Conservation (phyloP, 2,888 invertebrate genomes). For the Ennomos fuscantarius region DNA sequence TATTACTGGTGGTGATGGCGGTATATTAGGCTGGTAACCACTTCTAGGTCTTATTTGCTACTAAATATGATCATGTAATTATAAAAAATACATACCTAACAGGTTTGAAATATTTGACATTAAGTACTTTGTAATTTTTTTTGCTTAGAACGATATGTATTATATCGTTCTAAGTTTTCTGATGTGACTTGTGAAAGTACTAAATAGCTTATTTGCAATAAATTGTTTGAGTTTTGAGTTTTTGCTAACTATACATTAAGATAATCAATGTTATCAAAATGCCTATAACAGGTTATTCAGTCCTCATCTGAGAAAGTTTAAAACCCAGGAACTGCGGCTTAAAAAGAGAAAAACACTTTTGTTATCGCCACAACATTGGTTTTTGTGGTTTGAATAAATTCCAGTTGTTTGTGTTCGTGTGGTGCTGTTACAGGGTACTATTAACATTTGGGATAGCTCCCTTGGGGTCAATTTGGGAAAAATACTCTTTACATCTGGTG, state of each 20-base stretch:
- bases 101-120: too few relatives aligned
- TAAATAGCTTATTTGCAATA: too few relatives aligned
- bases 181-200: too few relatives aligned
- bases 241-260: too few relatives aligned
- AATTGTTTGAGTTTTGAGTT: too few relatives aligned
- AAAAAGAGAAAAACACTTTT: conserved; percentile 32
- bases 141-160: too few relatives aligned
- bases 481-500: conserved; percentile 6
- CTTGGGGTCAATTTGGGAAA: conserved; percentile 12
- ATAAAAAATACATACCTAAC: too few relatives aligned
- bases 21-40: too few relatives aligned
- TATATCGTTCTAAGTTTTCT: not conserved
- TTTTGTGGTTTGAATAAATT: conserved; percentile 26
- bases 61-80: too few relatives aligned
- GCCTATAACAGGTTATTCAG: not conserved
- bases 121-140: too few relatives aligned
- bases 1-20: too few relatives aligned
- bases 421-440: conserved; percentile 3
- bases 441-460: conserved; percentile 10
- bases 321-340: conserved; percentile 24
- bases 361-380: conserved; percentile 21
- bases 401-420: conserved; percentile 12
- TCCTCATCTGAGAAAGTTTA: conserved; percentile 13
- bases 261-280: not conserved
- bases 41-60: too few relatives aligned